Evolutionary conservation across 2,888 invertebrate genomes (phyloP).

Genomic region (Ophioninae sp.): DNA sequence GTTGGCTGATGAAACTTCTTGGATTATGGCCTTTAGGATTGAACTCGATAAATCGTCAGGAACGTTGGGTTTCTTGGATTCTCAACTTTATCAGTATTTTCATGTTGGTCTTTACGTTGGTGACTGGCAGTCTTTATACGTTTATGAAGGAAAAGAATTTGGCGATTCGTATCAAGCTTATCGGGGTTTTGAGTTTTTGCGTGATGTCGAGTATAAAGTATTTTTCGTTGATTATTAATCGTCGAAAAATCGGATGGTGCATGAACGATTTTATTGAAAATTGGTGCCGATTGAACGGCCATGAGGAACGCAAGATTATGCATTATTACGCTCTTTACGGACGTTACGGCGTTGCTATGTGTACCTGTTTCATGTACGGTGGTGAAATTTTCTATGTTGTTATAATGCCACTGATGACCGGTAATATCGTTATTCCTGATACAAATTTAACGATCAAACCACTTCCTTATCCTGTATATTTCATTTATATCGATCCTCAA

Average conservation of each 20-base stretch:
- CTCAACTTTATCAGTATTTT: slow-evolving; percentile 55
- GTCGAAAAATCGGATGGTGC: slow-evolving; percentile 64
- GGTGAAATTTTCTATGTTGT: slow-evolving; percentile 65
- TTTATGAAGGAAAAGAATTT: slow-evolving; percentile 66
- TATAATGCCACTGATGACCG: slow-evolving; percentile 59
- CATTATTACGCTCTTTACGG: slow-evolving; percentile 63
- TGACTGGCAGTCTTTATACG: slow-evolving; percentile 45
- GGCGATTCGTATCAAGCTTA: slow-evolving; percentile 65
- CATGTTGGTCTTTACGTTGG: slow-evolving; percentile 37
- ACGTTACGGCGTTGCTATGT: slow-evolving; percentile 53
- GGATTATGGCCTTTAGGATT: slow-evolving; percentile 58
- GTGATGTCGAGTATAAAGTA: slow-evolving; percentile 71
- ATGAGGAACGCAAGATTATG: slow-evolving; percentile 61
- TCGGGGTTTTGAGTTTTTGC: slow-evolving; percentile 69
- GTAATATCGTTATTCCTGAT: not conserved
- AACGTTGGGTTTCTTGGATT: slow-evolving; percentile 7
- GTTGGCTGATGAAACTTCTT: slow-evolving; percentile 60
- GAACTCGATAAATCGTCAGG: not conserved
- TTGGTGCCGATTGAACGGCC: slow-evolving; percentile 60
- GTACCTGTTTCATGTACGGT: slow-evolving; percentile 66
- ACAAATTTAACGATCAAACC: slow-evolving; percentile 60
- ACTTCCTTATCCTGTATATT: slow-evolving; percentile 66
- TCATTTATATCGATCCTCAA: slow-evolving; percentile 64
- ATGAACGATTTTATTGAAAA: slow-evolving; percentile 65
- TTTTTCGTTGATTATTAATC: slow-evolving; percentile 53